Percentiles rank a stretch among this genome's conserved stretches.
Evolutionary conservation across 2,113 vertebrate genomes (phyloP).

Genomic region (Macquaria australasica): DNA sequence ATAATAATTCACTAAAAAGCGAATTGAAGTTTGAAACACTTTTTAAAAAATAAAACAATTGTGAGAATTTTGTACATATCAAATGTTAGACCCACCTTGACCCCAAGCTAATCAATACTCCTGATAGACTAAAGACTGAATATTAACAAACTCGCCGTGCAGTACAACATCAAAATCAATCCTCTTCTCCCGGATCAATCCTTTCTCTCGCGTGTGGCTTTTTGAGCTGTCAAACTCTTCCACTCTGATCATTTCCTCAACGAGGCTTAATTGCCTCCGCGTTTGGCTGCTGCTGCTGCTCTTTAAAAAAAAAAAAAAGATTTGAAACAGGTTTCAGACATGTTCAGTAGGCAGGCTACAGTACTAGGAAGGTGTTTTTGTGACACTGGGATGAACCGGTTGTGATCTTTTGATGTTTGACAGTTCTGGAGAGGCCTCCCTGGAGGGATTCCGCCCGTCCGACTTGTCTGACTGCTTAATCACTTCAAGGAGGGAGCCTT

Average conservation of each 20-base stretch:
- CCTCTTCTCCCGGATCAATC: background rate
- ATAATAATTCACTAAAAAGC: background rate
- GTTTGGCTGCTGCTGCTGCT: constrained; percentile 19
- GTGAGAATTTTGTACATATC: background rate
- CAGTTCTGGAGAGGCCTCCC: constrained; percentile 77
- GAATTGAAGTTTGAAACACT: background rate
- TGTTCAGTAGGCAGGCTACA: constrained; percentile 51
- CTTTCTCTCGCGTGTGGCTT: background rate
- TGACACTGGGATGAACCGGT: constrained; percentile 88
- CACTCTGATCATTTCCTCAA: background rate
- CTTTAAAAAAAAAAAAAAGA: background rate
- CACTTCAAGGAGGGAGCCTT: constrained; percentile 62
- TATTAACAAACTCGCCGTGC: background rate
- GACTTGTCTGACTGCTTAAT: constrained; percentile 92
- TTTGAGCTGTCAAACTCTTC: constrained; percentile 30
- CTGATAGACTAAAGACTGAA: constrained; percentile 3
- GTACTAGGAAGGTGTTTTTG: constrained; percentile 66
- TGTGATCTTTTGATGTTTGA: constrained; percentile 88
- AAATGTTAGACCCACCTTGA: constrained; percentile 19
- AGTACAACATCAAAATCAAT: constrained; percentile 5
- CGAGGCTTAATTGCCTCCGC: constrained; percentile 15
- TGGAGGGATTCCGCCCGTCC: constrained; percentile 85
- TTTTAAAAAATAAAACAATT: background rate
- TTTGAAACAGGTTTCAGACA: constrained; percentile 59
- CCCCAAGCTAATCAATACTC: constrained; percentile 25